Conservation (phyloP, 1,140 invertebrate genomes). For the Stegodyphus dumicola region DNA sequence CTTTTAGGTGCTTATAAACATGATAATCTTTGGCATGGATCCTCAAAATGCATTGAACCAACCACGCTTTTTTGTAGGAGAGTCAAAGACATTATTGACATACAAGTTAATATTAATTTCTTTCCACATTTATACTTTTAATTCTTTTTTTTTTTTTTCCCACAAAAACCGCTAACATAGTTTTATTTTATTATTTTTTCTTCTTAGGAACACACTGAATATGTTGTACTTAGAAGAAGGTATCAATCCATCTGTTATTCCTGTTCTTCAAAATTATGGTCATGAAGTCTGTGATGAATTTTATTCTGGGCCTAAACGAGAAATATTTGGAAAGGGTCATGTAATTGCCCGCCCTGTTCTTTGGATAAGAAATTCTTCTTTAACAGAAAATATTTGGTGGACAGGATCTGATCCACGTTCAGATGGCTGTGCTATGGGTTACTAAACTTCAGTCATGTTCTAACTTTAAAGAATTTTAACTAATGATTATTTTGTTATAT, state of each 20-base stretch:
- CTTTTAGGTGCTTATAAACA: constrained; percentile 66
- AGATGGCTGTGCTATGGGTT: constrained; percentile 65
- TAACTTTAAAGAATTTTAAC: too few relatives aligned
- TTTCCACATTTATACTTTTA: not conserved
- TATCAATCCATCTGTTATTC: constrained; percentile 63
- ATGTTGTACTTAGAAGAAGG: constrained; percentile 66
- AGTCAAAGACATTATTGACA: not conserved
- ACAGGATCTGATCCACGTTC: constrained; percentile 65
- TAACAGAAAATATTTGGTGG: constrained; percentile 28
- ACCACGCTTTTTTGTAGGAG: constrained; percentile 67
- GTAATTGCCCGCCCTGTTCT: constrained; percentile 66
- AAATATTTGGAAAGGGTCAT: constrained; percentile 67
- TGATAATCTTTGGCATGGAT: constrained; percentile 69
- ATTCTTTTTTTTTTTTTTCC: not conserved
- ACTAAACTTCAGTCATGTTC: constrained; percentile 35
- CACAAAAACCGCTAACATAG: not conserved
- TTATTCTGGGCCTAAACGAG: constrained; percentile 63
- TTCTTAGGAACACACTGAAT: constrained; percentile 42
- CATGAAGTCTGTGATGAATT: constrained; percentile 34
- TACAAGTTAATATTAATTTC: constrained; percentile 12
- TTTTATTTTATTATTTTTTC: not conserved
- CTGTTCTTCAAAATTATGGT: constrained; percentile 64
- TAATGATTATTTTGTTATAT: too few relatives aligned
- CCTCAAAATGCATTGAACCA: constrained; percentile 69
- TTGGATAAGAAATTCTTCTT: not conserved